Percentiles rank a stretch among this genome's conserved stretches.
Evolutionary conservation across 2,113 vertebrate species (phyloP).

Genomic region (Atrichornis clamosus): DNA sequence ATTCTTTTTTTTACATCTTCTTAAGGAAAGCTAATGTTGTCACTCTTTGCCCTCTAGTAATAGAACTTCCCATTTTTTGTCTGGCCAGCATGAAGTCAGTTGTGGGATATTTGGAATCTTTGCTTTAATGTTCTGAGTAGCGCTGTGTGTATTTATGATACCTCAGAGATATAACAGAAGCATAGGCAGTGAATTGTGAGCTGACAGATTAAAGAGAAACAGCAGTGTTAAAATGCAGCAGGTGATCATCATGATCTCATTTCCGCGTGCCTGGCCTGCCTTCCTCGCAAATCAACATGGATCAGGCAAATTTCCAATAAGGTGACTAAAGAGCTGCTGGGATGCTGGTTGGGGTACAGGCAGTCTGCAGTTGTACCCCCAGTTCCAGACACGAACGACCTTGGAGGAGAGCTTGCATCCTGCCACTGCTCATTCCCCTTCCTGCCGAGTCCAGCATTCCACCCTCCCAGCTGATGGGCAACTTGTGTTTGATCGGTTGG

Average conservation of each 20-base stretch:
- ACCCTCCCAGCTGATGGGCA: neutral
- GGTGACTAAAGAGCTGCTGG: neutral
- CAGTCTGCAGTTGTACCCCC: accelerated
- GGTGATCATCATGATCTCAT: neutral
- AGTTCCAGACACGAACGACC: neutral
- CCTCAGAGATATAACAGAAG: neutral
- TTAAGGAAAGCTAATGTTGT: neutral
- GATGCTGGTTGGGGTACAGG: neutral
- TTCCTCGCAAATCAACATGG: neutral
- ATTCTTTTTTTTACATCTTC: neutral
- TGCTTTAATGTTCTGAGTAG: neutral
- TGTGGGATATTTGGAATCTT: neutral
- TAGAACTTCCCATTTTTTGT: neutral
- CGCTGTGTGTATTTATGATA: neutral
- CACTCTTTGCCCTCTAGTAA: neutral
- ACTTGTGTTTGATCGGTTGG: neutral
- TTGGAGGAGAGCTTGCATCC: neutral
- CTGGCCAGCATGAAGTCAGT: neutral
- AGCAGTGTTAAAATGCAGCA: neutral
- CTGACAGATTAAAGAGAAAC: neutral
- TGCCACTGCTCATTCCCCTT: neutral
- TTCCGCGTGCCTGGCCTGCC: neutral
- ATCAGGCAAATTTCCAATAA: neutral
- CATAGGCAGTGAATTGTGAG: neutral
- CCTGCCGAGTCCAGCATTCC: accelerated